Evolutionary conservation across 2,888 invertebrate genomes (phyloP).

Genomic region (Amblyjoppa fuscipennis): DNA sequence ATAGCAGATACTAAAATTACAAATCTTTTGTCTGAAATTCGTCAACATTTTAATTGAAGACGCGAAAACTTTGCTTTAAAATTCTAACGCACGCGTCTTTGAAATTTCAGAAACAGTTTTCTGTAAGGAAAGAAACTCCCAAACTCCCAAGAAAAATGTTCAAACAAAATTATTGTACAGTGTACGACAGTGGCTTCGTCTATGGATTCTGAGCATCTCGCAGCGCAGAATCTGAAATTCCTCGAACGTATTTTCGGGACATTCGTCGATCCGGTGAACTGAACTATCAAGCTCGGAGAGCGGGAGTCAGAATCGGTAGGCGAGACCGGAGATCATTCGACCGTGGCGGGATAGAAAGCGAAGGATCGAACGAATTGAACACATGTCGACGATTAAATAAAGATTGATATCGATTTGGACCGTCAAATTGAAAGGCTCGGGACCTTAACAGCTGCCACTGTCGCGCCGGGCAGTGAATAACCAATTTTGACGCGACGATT

Average conservation of each 20-base stretch:
- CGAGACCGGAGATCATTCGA: not conserved
- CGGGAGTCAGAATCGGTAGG: not conserved
- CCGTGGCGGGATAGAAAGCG: conserved; percentile 10
- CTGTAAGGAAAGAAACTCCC: too few species aligned
- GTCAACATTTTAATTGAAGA: too few species aligned
- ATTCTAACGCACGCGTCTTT: too few species aligned
- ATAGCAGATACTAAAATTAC: too few species aligned
- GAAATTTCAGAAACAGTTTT: too few species aligned
- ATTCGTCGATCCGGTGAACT: conserved; percentile 31
- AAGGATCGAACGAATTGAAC: conserved; percentile 40
- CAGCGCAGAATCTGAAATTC: too few species aligned
- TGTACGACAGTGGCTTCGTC: too few species aligned
- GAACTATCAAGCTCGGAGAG: not conserved
- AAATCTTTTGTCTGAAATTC: too few species aligned
- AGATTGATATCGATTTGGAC: conserved; percentile 46
- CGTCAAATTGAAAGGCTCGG: conserved; percentile 28
- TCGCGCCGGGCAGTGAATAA: not conserved
- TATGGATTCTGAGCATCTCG: too few species aligned
- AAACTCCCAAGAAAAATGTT: too few species aligned
- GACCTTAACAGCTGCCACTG: conserved; percentile 26
- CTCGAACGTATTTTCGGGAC: not conserved
- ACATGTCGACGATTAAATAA: conserved; percentile 31
- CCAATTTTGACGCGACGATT: not conserved
- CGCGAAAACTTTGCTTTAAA: too few species aligned
- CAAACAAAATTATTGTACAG: too few species aligned